Conservation (phyloP, 2,888 invertebrate genomes). For the Torymus auratus region DNA sequence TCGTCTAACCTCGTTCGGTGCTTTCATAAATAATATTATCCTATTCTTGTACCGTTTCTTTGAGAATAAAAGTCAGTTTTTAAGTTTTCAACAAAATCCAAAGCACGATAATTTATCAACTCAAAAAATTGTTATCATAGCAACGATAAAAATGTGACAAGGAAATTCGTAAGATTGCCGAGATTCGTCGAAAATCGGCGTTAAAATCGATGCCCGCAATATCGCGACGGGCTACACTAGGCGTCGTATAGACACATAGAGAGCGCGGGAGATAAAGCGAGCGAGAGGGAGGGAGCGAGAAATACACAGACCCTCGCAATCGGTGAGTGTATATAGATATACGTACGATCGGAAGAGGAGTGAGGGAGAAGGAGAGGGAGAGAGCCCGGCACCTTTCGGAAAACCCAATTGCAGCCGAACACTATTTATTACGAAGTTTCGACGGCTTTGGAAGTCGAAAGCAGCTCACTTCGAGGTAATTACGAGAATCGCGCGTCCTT, state of each 20-base stretch:
- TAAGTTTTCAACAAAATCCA: too few relatives aligned
- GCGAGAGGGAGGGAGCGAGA: slow-evolving; percentile 20
- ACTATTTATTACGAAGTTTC: slow-evolving; percentile 75
- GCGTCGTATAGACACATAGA: not conserved
- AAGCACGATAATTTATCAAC: too few relatives aligned
- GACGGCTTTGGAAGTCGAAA: slow-evolving; percentile 74
- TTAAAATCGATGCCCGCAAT: slow-evolving; percentile 10
- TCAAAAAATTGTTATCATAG: too few relatives aligned
- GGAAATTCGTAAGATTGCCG: too few relatives aligned
- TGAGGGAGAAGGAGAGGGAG: slow-evolving; percentile 10
- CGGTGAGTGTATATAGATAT: not conserved
- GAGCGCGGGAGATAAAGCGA: slow-evolving; percentile 32
- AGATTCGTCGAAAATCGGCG: not conserved
- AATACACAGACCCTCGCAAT: slow-evolving; percentile 2
- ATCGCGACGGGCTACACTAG: slow-evolving; percentile 43
- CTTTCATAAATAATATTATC: too few relatives aligned
- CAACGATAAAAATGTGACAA: too few relatives aligned
- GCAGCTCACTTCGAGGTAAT: slow-evolving; percentile 76
- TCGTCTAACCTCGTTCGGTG: too few relatives aligned
- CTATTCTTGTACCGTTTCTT: too few relatives aligned
- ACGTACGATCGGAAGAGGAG: slow-evolving; percentile 11
- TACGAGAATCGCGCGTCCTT: slow-evolving; percentile 71
- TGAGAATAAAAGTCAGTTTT: too few relatives aligned
- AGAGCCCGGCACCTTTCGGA: slow-evolving; percentile 58
- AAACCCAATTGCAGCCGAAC: slow-evolving; percentile 64